Conservation (phyloP, 2,113 vertebrate genomes). For the Catharus bicknelli region DNA sequence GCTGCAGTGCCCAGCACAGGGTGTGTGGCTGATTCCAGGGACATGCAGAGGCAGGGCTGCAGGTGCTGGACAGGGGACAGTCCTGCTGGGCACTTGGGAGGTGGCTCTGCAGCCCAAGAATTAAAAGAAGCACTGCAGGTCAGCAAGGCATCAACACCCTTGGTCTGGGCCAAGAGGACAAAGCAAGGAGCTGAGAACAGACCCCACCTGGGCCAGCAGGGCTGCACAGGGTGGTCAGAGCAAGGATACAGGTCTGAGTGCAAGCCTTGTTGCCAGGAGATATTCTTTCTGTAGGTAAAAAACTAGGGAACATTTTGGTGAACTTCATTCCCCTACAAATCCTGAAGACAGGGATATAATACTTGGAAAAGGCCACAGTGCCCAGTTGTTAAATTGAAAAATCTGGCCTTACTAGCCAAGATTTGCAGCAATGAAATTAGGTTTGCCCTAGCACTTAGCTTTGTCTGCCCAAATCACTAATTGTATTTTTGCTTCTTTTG, state of each 20-base stretch:
- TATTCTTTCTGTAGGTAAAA: not conserved
- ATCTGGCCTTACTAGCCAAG: not conserved
- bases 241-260: fast-evolving
- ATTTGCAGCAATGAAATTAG: not conserved
- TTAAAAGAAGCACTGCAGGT: not conserved
- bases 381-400: not conserved
- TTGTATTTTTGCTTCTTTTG: not conserved
- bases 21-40: not conserved
- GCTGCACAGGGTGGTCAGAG: fast-evolving
- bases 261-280: not conserved
- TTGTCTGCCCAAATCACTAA: not conserved
- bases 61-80: not conserved
- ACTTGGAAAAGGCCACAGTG: not conserved
- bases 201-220: not conserved
- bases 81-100: fast-evolving
- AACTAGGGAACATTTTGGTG: not conserved
- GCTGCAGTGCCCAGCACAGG: fast-evolving
- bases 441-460: not conserved
- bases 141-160: fast-evolving
- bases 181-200: not conserved
- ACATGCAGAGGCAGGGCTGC: fast-evolving
- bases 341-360: not conserved
- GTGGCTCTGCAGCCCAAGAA: not conserved
- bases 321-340: not conserved
- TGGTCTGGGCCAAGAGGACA: not conserved